Conservation (phyloP, 2,888 invertebrate species). For the Esperia sulphurella region DNA sequence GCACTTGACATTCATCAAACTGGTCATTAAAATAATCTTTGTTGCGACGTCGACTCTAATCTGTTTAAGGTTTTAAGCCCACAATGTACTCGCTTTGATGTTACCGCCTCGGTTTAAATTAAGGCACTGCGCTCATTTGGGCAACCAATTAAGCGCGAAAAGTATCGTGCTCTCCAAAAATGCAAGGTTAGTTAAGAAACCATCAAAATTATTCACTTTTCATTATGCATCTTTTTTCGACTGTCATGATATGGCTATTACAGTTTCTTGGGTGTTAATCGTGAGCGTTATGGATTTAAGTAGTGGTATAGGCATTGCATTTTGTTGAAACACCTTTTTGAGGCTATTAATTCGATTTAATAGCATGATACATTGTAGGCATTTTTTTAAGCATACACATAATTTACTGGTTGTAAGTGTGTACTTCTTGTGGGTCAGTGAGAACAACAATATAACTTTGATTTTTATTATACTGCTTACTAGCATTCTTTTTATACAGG, state of each 20-base stretch:
- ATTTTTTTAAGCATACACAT: no score
- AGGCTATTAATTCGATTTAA: no score
- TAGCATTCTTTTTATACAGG: no score
- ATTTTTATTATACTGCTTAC: no score
- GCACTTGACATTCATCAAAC: conserved; percentile 46
- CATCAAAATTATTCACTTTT: conserved; percentile 66
- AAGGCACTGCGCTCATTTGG: conserved; percentile 58
- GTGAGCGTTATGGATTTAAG: neutral
- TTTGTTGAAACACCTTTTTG: neutral
- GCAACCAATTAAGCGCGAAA: conserved; percentile 70
- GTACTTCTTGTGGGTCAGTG: no score
- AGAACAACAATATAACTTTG: no score
- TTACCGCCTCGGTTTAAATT: conserved; percentile 60
- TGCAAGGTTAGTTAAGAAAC: conserved; percentile 36
- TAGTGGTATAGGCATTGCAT: neutral
- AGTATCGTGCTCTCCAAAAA: conserved; percentile 54
- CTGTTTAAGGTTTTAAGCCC: conserved; percentile 38
- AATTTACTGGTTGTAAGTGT: no score
- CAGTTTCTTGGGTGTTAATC: neutral
- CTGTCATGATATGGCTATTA: conserved; percentile 39
- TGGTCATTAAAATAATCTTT: conserved; percentile 63
- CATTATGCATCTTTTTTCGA: conserved; percentile 49
- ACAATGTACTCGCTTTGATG: conserved; percentile 60
- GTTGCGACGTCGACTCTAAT: conserved; percentile 59
- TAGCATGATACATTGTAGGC: no score